These are phyloP conservation scores for Iselma pallidipennis DNA, from an alignment of 2,888 invertebrate genomes.

Conservation along the genomic window DNA sequence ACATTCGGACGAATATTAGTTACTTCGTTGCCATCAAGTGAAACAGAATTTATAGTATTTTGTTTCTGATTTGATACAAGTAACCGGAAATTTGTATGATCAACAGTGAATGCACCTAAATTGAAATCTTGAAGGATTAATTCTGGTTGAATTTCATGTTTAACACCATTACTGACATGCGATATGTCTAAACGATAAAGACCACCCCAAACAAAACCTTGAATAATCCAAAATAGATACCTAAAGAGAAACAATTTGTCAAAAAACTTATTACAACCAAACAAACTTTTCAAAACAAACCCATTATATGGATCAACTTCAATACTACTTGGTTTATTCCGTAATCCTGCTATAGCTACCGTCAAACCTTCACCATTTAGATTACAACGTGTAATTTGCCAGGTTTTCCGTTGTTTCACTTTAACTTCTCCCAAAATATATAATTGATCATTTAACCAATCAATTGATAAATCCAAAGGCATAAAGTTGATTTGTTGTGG, in stretches of 20 bases:
- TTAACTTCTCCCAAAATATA: constrained; percentile 77
- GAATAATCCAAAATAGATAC: constrained; percentile 79
- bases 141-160: constrained; percentile 69
- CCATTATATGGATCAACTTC: constrained; percentile 94
- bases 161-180: constrained; percentile 74
- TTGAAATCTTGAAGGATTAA: constrained; percentile 67
- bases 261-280: background rate
- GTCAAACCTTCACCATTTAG: constrained; percentile 73
- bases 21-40: constrained; percentile 77
- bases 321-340: constrained; percentile 74
- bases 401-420: constrained; percentile 56
- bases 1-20: constrained; percentile 75
- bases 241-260: constrained; percentile 54
- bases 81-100: constrained; percentile 79
- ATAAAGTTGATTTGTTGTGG: constrained; percentile 65
- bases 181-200: constrained; percentile 77
- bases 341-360: constrained; percentile 72
- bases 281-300: constrained; percentile 53
- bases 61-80: constrained; percentile 73
- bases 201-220: constrained; percentile 64
- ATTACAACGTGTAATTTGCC: constrained; percentile 78
- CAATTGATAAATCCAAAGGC: constrained; percentile 76
- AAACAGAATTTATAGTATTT: constrained; percentile 80
- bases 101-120: constrained; percentile 82
- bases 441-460: constrained; percentile 86